Base-by-base conservation (phyloP, 2,797 vertebrate species). In the Sebastes reedi region DNA sequence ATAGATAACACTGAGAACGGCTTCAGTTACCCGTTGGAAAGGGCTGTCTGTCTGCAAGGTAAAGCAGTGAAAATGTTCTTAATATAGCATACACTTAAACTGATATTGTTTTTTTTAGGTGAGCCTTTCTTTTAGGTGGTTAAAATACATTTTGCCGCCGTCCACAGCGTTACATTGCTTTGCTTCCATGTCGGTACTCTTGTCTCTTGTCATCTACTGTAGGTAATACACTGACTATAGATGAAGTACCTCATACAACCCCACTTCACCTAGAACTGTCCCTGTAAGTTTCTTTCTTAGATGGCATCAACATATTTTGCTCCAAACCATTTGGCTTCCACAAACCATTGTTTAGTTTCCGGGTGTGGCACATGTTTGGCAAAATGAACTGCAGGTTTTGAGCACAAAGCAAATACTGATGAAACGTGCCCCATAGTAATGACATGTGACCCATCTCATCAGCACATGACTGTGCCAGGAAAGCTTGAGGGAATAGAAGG, bases 261-360 rank as follows among this genome's bases (percentile, higher is more conserved):
- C 50, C 20, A 10, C 50, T 8, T 52, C 50, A 52, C 50, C 20
- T 20, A 8, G 8, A 52, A 52, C 20, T 52, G 4, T 20, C 50
- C 50, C 20, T 9, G 18, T 24, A 67, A 55, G 12, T 29, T 9
- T 59, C 20, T 68, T 62, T 70, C 3, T 73, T 16, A 65, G 56
- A 76, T 64, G 34, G 56, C 22, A 25, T 59, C n/a, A 11, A 68
- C 42, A 29, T 24, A 39, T 29, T 42, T 64, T 46, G 16, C 13
- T 71, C 25, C 52, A 68, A 77, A 72, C 32, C n/a, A 30, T 67
- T 59, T 79, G 71, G 39, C 50, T 58, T 30, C 59, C 50, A 22
- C 10, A 67, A 67, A 25, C 65, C 14, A 56, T 50, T 8, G n/a
- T 70, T 69, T 20, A 24, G 50, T 12, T 65, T 54, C 54, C 2